Percentiles rank a stretch among this genome's conserved stretches.
Evolutionary conservation across 2,113 vertebrate genomes (phyloP).

Genomic region (Limanda limanda): DNA sequence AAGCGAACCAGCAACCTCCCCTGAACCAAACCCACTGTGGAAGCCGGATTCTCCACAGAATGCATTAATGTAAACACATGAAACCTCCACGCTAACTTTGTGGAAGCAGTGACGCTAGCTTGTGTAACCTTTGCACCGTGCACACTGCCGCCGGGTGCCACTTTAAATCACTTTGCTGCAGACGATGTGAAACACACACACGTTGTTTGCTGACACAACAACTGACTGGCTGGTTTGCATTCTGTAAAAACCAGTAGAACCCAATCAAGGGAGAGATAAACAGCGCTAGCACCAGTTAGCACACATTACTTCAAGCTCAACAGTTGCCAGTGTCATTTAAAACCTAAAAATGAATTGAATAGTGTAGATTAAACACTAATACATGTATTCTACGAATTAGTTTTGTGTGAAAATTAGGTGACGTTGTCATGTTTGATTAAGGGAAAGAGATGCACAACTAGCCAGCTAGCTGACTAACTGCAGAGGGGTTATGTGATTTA

Average conservation of each 20-base stretch:
- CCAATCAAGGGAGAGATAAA: background rate
- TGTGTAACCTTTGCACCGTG: background rate
- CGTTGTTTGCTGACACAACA: background rate
- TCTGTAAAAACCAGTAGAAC: background rate
- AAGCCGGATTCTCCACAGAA: background rate
- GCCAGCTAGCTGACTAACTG: slow-evolving; percentile 5
- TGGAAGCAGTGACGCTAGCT: background rate
- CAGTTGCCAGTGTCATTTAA: background rate
- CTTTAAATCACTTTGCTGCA: background rate
- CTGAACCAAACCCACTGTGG: too few relatives aligned
- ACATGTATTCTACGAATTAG: fast-evolving
- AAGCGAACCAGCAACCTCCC: background rate
- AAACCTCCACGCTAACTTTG: background rate
- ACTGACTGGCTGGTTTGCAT: background rate
- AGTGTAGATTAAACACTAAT: background rate
- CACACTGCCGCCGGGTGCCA: background rate
- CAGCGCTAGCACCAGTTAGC: background rate
- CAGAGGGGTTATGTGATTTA: background rate
- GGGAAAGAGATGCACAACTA: background rate
- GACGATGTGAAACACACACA: background rate
- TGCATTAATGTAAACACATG: background rate
- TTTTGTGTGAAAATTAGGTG: too few relatives aligned
- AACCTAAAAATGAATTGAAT: background rate
- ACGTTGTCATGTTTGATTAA: too few relatives aligned
- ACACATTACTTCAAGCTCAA: background rate